phyloP scores from a whole-genome alignment of 2,113 vertebrate species.

The Megaleporinus macrocephalus region DNA sequence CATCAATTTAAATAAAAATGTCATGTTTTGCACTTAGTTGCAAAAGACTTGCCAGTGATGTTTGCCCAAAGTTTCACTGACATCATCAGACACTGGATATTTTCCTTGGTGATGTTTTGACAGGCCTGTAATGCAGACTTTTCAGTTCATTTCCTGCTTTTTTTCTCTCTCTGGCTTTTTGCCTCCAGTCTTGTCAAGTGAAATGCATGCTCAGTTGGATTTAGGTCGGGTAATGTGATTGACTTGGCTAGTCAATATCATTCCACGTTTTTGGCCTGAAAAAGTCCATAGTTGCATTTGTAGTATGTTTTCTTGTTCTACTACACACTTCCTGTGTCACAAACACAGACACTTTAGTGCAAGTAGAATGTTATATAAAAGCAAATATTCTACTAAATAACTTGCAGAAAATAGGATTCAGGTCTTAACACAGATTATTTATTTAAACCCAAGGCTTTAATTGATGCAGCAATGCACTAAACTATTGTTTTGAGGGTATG shows the following conservation, averaged over 20 bases:
- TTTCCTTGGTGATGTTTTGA: background rate
- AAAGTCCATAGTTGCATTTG: background rate
- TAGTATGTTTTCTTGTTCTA: background rate
- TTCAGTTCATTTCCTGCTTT: conserved; percentile 1
- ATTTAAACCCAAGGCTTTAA: too few species aligned
- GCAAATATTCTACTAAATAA: too few species aligned
- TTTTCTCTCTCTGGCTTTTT: background rate
- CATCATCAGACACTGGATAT: background rate
- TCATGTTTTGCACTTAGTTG: background rate
- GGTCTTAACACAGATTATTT: too few species aligned
- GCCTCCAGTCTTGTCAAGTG: background rate
- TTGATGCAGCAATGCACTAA: too few species aligned
- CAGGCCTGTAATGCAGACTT: background rate
- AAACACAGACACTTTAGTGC: too few species aligned
- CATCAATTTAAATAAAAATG: background rate
- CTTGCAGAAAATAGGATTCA: too few species aligned
- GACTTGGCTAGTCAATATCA: background rate
- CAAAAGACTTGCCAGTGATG: background rate
- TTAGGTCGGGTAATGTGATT: background rate
- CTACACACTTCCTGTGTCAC: too few species aligned
- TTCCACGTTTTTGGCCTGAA: background rate
- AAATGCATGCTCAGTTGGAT: background rate
- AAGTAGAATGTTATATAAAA: too few species aligned
- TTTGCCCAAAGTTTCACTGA: background rate
- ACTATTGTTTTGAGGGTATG: too few species aligned